Evolutionary conservation across 2,113 vertebrate genomes (phyloP).

Genomic region (Lagopus leucura): DNA sequence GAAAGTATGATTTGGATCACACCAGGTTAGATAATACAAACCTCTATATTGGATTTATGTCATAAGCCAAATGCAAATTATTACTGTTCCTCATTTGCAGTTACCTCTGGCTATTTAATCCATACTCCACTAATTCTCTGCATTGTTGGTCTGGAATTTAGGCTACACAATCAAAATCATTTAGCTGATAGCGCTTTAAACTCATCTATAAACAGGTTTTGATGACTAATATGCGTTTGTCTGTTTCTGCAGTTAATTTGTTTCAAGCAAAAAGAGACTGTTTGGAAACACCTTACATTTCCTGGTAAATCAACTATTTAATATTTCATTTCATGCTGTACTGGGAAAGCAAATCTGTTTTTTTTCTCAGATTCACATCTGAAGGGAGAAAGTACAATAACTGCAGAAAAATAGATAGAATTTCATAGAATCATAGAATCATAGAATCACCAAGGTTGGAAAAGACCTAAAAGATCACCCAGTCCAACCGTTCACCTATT

Average conservation of each 20-base stretch:
- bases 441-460: too few relatives aligned
- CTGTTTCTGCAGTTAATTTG: constrained; percentile 45
- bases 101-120: constrained; percentile 9
- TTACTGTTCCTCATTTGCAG: not conserved
- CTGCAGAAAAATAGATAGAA: constrained; percentile 3
- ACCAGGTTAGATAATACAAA: not conserved
- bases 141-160: constrained; percentile 20
- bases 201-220: constrained; percentile 52
- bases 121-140: not conserved
- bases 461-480: too few relatives aligned
- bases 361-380: not conserved
- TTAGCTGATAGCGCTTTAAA: constrained; percentile 29
- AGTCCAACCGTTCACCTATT: too few relatives aligned
- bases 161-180: constrained; percentile 1
- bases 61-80: not conserved
- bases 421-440: too few relatives aligned
- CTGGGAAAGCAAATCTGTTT: constrained; percentile 3
- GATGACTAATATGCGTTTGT: constrained; percentile 53
- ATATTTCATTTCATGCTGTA: constrained; percentile 47
- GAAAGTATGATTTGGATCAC: not conserved
- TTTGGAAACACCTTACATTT: constrained; percentile 48
- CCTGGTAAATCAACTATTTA: constrained; percentile 47
- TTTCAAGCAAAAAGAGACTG: constrained; percentile 24
- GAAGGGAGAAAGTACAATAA: not conserved
- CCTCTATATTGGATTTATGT: not conserved